Evolutionary conservation across 2,888 invertebrate species (phyloP).

Genomic region (Hesperia comma): DNA sequence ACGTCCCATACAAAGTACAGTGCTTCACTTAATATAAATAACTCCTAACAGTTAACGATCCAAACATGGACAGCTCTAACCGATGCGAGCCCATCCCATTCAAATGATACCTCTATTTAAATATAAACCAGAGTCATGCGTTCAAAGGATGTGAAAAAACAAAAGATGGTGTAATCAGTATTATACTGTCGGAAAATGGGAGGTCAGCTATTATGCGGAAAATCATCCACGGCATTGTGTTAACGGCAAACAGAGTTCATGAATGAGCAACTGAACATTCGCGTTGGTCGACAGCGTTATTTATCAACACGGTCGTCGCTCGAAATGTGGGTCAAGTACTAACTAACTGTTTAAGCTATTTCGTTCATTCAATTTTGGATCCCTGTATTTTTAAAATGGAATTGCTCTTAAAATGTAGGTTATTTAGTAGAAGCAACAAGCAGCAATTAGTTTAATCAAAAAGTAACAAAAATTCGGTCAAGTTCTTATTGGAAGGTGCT

Average conservation of each 20-base stretch:
- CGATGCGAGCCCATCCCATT: neutral
- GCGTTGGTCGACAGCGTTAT: slow-evolving; percentile 24
- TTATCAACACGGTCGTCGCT: slow-evolving; percentile 14
- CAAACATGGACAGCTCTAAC: neutral
- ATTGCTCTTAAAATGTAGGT: no score
- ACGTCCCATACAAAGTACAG: no score
- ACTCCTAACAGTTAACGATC: slow-evolving; percentile 1
- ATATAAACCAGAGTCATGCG: neutral
- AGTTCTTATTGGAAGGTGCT: no score
- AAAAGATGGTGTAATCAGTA: slow-evolving; percentile 19
- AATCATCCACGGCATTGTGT: slow-evolving; percentile 32
- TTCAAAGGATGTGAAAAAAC: slow-evolving; percentile 5
- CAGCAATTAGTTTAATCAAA: no score
- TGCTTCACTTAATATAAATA: neutral
- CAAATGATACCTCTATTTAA: neutral
- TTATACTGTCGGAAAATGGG: slow-evolving; percentile 28
- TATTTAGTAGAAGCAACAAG: no score
- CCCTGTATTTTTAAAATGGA: neutral
- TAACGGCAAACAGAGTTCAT: slow-evolving; percentile 31
- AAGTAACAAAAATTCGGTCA: no score
- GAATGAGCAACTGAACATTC: slow-evolving; percentile 28
- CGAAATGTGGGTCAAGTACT: slow-evolving; percentile 21
- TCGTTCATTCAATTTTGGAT: slow-evolving; percentile 26
- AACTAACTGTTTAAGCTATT: neutral
- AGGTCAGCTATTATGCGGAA: slow-evolving; percentile 31